Base-by-base conservation (phyloP, 2,797 vertebrate genomes). In the Xiphorhynchus erythropygius region DNA sequence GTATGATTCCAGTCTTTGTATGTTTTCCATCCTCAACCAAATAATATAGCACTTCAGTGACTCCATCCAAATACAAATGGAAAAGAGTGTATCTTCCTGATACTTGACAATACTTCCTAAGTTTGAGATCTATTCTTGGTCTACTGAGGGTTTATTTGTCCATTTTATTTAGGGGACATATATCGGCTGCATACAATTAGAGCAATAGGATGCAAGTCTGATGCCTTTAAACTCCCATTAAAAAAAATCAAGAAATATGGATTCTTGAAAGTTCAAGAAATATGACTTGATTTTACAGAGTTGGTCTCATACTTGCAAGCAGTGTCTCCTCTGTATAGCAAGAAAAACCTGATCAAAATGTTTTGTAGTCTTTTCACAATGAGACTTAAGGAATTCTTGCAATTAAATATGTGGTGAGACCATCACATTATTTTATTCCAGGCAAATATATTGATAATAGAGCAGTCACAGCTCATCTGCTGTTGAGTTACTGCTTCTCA, bases 401-500 rank as follows among this genome's bases (percentile, higher is more conserved):
- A 83, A 84, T 96, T 79, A 57, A 90, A 52, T 86, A 56, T 52
- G 47, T 89, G 50, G 67, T 90, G 80, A 81, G 42, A 93, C 63
- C 22, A 94, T 84, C 74, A 57, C 7, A 0, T 71, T 49, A 37
- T 84, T 94, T 96, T 93, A 32, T 97, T 93, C 75, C 87, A 83
- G 9, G 85, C 46, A 93, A 88, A 92, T 87, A 67, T 57, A 49
- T 84, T 75, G 73, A 55, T 89, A 71, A 88, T 60, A 68, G 22
- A 67, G 44, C 55, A 89, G 64, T 94, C 83, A 73, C 47, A 89
- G 55, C 57, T 89, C 71, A 94, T 91, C 70, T 95, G 81, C 93
- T 89, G 60, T 95, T 93, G 80, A 96, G 52, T 73, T 89, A 84
- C 69, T 85, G 27, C 49, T 89, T 79, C 91, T 78, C 60, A 82